Base-by-base conservation (phyloP, 2,888 invertebrate genomes). In the Acleris holmiana region DNA sequence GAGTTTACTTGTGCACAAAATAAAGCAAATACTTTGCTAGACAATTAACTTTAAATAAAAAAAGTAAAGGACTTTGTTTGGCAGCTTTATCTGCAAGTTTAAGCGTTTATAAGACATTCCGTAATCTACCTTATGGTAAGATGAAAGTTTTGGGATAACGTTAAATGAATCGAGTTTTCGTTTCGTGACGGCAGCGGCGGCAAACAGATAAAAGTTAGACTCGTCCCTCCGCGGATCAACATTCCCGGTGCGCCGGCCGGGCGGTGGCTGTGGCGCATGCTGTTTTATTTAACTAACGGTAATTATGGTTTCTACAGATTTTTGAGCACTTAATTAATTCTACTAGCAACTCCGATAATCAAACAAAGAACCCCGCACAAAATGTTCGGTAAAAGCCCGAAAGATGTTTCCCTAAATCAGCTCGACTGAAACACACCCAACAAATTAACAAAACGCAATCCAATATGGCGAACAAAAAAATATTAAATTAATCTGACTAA, bases 141-240 rank as follows among this genome's bases (percentile, higher is more conserved):
- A 77, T 77, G 74, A 78, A 76, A 79, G 73, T 71, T 79, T 77
- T 69, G 67, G 71, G 73, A 74, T 76, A 77, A 73, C 73, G 72
- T 78, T 76, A 75, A 76, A 76, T 76, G 71, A 76, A 77, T 75
- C 69, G 75, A 73, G 74, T 75, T 78, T 74, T 69, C 73, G 72
- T 71, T 60, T 71, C 67, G 71, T 71, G 70, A 72, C 69, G 71
- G 73, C 69, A 73, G 68, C 73, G 68, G 73, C 75, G 72, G 74
- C 70, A 72, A 75, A 73, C 71, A 73, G 75, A 78, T 78, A 78
- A 77, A 73, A 75, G 66, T 67, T 62, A 53, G 51, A 58, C 21
- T 46, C 50, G 40, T 65, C 49, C 40, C 50, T 21, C 44, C 40
- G 40, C 7, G 48, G 62, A 67, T 67, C 61, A 64, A 68, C 67